These are phyloP conservation scores for Apteryx mantelli DNA, from an alignment of 2,113 vertebrate genomes.

Conservation along the genomic window DNA sequence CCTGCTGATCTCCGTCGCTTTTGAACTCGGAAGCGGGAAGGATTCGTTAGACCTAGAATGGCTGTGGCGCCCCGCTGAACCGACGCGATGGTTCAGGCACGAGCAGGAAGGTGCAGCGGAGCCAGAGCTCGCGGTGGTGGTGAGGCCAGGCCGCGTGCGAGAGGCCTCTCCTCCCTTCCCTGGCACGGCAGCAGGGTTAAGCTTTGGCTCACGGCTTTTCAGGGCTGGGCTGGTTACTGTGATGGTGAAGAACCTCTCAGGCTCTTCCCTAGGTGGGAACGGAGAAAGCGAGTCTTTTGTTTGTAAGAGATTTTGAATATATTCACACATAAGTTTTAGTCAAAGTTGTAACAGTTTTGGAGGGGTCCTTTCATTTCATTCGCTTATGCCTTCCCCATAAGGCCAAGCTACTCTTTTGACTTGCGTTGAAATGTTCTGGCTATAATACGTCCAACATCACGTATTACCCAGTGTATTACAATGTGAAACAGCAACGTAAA, in stretches of 20 bases:
- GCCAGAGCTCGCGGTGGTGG: not conserved
- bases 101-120: no score
- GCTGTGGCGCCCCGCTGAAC: no score
- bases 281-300: rapidly evolving
- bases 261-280: not conserved
- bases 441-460: rapidly evolving
- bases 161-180: no score
- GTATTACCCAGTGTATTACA: rapidly evolving
- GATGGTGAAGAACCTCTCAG: not conserved
- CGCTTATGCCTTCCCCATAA: not conserved
- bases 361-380: rapidly evolving
- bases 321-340: rapidly evolving
- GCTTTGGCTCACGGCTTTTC: not conserved
- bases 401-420: not conserved
- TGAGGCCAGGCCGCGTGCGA: not conserved
- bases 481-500: not conserved
- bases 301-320: rapidly evolving
- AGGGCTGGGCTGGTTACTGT: rapidly evolving
- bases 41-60: no score
- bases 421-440: not conserved
- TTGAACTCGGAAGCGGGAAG: no score
- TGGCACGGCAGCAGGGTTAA: not conserved
- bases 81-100: no score
- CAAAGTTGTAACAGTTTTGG: not conserved
- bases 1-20: no score